A percentile compares a stretch with the other conserved stretches of the same genome.
These are phyloP conservation scores for Archocentrus centrarchus DNA, from an alignment of 2,113 vertebrate genomes.

Conservation along the genomic window DNA sequence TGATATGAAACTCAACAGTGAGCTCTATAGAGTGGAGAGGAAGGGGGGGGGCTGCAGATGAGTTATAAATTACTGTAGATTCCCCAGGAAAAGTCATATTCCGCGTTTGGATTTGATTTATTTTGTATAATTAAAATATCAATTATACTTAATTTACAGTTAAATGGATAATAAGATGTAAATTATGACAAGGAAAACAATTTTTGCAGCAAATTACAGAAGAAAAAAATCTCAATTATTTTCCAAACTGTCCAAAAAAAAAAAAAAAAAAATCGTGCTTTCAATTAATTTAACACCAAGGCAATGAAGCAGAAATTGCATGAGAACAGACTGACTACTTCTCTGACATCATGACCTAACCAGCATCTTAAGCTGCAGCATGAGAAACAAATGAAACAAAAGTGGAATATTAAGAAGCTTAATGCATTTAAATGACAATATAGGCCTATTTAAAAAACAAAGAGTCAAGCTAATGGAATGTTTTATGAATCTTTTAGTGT, in stretches of 20 bases:
- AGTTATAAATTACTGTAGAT: background rate
- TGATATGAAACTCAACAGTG: background rate
- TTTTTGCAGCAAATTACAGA: background rate
- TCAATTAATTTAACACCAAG: conserved; percentile 2
- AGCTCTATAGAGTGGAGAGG: background rate
- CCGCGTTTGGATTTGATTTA: background rate
- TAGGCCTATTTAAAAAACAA: background rate
- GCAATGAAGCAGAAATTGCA: background rate
- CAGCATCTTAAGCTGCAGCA: background rate
- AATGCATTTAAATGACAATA: conserved; percentile 6
- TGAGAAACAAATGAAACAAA: background rate
- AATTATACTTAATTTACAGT: background rate
- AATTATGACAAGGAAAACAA: conserved; percentile 1
- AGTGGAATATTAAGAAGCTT: conserved; percentile 4
- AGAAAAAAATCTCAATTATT: background rate
- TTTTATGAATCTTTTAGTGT: background rate
- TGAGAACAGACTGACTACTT: background rate
- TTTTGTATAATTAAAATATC: background rate
- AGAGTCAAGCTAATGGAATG: background rate
- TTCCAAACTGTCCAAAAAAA: background rate
- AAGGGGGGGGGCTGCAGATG: background rate
- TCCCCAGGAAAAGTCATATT: background rate
- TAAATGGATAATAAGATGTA: conserved; percentile 3
- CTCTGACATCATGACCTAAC: background rate
- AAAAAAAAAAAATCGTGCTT: background rate